Evolutionary conservation across 2,113 vertebrate genomes (phyloP).

Genomic region (Phaethornis superciliosus): DNA sequence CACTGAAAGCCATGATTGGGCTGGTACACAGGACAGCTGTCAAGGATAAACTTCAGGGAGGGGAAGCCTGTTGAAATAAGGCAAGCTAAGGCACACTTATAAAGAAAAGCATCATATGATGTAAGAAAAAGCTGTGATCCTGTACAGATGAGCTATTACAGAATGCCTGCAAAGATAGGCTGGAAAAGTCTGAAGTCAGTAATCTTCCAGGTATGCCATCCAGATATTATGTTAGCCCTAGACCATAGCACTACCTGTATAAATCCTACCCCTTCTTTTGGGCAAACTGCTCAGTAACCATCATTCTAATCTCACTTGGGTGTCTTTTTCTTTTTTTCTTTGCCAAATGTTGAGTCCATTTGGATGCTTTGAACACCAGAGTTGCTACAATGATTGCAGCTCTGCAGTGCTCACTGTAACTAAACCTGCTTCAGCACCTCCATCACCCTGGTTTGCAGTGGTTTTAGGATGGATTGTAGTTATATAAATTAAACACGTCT

Average conservation of each 20-base stretch:
- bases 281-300: not conserved
- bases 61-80: not conserved
- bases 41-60: not conserved
- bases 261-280: not conserved
- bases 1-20: not conserved
- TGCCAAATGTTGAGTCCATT: not conserved
- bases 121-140: not conserved
- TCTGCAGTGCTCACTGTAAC: not conserved
- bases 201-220: not conserved
- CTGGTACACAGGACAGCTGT: not conserved
- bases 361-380: not conserved
- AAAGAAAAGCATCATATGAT: not conserved
- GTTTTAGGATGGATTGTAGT: not conserved
- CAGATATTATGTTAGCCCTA: not conserved
- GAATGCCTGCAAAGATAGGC: not conserved
- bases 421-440: not conserved
- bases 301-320: not conserved
- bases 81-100: not conserved
- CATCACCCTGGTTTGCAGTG: fast-evolving
- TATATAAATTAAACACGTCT: not conserved
- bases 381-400: fast-evolving
- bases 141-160: not conserved
- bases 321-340: not conserved
- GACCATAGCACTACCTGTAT: not conserved
- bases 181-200: not conserved